Evolutionary conservation across 2,888 invertebrate species (phyloP), one percentile per base, ranked within the genome.

Genomic region (Lacanobia oleracea): DNA sequence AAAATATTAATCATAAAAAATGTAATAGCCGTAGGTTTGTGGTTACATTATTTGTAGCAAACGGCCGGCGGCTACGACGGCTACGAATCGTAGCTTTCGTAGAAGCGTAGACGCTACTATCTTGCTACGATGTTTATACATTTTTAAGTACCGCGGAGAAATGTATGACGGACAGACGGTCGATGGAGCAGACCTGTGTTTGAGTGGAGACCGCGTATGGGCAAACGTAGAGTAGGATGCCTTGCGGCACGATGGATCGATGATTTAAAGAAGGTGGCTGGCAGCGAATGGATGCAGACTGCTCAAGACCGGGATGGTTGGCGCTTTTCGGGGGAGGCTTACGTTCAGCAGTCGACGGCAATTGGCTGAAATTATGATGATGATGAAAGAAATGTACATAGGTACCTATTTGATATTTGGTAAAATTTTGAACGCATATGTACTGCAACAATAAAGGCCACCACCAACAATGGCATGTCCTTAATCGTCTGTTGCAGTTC

Each of bases 51-150:
- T 71, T 73, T 71, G 81, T 71, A 73, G 67, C 67, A 60, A 73
- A 73, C 56, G 66, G 69, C 80, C 62, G 45, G 65, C 72, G 67
- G 80, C 77, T 57, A 75, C 68, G 66, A 43, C 66, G 40, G 66
- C 68, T 81, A 73, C 77, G 59, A 80, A 65, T 71, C 81, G 66
- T 77, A 67, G 77, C 70, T 66, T 56, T 73, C 68, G 71, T 81
- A 81, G 77, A 65, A 59, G 70, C 68, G 70, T 81, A 77, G 77
- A 70, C 56, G 70, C 63, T 69, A 81, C 81, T 67, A 73, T 81
- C 60, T 71, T 74, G 63, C 77, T 67, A 72, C 77, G 70, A 62
- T 70, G 69, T 72, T 71, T 73, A 79, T 72, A 74, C 40, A 74
- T 82, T 82, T 81, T 75, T 68, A 77, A 76, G 66, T 63, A 67